phyloP scores from a whole-genome alignment of 53 echinoderm and acorn worm genomes.

The Arbacia lixula region DNA sequence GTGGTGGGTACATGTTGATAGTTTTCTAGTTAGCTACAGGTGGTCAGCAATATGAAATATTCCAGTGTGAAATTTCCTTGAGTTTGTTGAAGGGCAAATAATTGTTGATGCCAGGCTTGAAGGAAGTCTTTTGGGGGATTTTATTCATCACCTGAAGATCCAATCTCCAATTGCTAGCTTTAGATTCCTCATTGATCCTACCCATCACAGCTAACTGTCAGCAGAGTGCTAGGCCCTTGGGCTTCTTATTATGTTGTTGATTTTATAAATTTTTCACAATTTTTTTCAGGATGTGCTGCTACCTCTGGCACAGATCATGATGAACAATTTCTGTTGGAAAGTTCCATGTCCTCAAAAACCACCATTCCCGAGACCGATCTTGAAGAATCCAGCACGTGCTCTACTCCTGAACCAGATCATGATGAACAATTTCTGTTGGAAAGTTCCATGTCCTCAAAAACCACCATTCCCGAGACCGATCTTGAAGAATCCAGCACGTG shows the following conservation, averaged over 20 bases:
- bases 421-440: slow-evolving; percentile 18
- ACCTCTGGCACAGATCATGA: slow-evolving; percentile 25
- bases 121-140: not conserved
- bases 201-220: not conserved
- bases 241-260: not conserved
- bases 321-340: slow-evolving; percentile 17
- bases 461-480: slow-evolving; percentile 29
- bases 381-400: slow-evolving; percentile 28
- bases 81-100: not conserved
- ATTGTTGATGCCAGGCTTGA: not conserved
- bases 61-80: not conserved
- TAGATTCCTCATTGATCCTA: not conserved
- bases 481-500: slow-evolving; percentile 19
- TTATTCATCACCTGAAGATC: not conserved
- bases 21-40: not conserved
- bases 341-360: slow-evolving; percentile 19
- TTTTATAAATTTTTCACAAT: not conserved
- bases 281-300: slow-evolving; percentile 15
- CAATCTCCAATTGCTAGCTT: not conserved
- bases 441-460: slow-evolving; percentile 16
- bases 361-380: slow-evolving; percentile 26
- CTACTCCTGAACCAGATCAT: slow-evolving; percentile 46
- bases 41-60: not conserved
- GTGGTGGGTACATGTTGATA: not conserved
- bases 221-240: not conserved